These are phyloP conservation scores for Equus quagga DNA, from an alignment of 2,113 vertebrate genomes.

Conservation along the genomic window DNA sequence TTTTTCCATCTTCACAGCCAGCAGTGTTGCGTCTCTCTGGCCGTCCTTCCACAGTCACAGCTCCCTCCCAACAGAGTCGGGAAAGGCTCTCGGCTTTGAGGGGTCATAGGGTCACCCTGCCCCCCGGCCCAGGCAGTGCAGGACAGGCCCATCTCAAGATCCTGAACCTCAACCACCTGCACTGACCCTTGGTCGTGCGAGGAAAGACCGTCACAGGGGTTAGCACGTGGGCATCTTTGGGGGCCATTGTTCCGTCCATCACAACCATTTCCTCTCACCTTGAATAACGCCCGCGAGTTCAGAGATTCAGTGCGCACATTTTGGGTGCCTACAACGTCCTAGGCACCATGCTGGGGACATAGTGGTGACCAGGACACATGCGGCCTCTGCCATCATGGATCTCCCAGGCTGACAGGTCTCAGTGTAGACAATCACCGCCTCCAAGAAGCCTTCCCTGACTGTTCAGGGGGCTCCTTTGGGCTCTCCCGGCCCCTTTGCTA, in stretches of 20 bases:
- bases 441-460: slow-evolving; percentile 20
- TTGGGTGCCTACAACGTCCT: background rate
- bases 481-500: no score
- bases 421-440: background rate
- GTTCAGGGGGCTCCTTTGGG: background rate
- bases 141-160: background rate
- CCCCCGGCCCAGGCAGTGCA: background rate
- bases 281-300: background rate
- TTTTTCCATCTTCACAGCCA: background rate
- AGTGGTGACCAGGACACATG: background rate
- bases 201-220: background rate
- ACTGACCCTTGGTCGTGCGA: background rate
- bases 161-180: background rate
- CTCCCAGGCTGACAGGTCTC: background rate
- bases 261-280: background rate
- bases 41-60: background rate
- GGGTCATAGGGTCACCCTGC: background rate
- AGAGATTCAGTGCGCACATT: background rate
- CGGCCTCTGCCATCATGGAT: background rate
- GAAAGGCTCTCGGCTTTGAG: background rate
- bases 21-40: rapidly evolving
- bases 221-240: background rate
- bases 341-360: background rate
- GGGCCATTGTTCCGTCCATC: background rate
- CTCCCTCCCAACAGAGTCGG: background rate